A percentile compares a stretch with the other conserved stretches of the same genome.
These are phyloP conservation scores for Bergia sp. DNA, from an alignment of 92 coral and sea anemone genomes.

Conservation along the genomic window DNA sequence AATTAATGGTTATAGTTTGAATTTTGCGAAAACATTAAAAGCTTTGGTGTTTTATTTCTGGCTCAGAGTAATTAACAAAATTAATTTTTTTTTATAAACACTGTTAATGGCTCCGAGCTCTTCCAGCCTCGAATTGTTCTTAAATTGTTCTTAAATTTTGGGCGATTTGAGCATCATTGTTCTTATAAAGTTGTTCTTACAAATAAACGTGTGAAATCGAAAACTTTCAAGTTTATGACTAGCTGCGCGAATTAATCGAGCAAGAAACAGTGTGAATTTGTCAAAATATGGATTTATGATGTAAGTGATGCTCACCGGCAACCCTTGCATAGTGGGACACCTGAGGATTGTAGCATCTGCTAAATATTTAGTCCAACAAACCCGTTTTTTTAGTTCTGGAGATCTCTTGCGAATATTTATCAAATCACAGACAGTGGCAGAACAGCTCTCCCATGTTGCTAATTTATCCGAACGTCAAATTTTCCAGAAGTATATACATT, in stretches of 20 bases:
- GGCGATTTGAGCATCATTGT: no score
- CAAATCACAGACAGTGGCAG: conserved; percentile 8
- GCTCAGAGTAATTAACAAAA: no score
- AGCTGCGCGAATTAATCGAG: neutral
- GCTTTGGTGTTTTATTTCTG: no score
- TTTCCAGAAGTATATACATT: neutral
- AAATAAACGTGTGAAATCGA: no score
- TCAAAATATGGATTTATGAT: neutral
- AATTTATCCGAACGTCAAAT: neutral
- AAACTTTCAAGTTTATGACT: neutral
- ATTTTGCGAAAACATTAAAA: no score
- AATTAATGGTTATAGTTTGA: no score
- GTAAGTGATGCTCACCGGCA: neutral
- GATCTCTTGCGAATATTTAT: neutral
- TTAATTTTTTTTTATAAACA: no score
- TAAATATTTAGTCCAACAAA: neutral
- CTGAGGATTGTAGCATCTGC: neutral
- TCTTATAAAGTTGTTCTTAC: no score
- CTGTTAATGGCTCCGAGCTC: no score
- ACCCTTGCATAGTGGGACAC: neutral
- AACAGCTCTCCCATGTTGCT: neutral
- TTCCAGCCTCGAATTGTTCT: no score
- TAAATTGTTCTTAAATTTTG: no score
- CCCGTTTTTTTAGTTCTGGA: neutral
- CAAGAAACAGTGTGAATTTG: neutral